A percentile compares a stretch with the other conserved stretches of the same genome.
phyloP scores from a whole-genome alignment of 2,113 vertebrate species.

The Hemibagrus wyckioides region DNA sequence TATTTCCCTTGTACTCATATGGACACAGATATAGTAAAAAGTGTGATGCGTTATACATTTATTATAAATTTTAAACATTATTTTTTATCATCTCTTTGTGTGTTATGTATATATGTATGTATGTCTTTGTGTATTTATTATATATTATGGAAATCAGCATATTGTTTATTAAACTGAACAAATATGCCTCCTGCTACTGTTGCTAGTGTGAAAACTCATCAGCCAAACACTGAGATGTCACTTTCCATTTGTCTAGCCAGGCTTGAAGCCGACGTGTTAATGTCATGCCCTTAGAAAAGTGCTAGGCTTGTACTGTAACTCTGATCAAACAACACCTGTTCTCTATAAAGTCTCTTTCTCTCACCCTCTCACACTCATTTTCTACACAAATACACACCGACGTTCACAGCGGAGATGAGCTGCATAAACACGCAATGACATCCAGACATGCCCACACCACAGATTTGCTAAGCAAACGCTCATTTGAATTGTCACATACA shows the following conservation, averaged over 20 bases:
- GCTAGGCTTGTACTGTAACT: neutral
- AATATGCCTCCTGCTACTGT: neutral
- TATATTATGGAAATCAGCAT: neutral
- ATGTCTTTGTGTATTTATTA: too few relatives aligned
- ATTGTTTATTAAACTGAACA: neutral
- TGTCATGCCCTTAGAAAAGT: neutral
- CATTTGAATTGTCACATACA: neutral
- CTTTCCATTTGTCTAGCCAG: constrained; percentile 10
- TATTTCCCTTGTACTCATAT: neutral
- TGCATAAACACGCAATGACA: neutral
- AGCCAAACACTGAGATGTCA: neutral
- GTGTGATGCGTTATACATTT: neutral
- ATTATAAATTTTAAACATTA: neutral
- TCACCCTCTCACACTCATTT: too few relatives aligned
- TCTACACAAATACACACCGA: neutral
- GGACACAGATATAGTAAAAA: neutral
- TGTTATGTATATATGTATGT: too few relatives aligned
- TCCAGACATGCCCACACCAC: neutral
- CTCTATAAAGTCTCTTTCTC: neutral
- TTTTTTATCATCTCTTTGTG: too few relatives aligned
- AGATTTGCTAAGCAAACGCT: neutral
- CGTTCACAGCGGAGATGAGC: neutral
- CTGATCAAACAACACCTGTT: neutral
- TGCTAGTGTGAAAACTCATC: neutral
- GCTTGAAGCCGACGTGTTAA: constrained; percentile 10